Base-by-base conservation (phyloP, 2,113 vertebrate genomes). In the Brevimyrus niger region DNA sequence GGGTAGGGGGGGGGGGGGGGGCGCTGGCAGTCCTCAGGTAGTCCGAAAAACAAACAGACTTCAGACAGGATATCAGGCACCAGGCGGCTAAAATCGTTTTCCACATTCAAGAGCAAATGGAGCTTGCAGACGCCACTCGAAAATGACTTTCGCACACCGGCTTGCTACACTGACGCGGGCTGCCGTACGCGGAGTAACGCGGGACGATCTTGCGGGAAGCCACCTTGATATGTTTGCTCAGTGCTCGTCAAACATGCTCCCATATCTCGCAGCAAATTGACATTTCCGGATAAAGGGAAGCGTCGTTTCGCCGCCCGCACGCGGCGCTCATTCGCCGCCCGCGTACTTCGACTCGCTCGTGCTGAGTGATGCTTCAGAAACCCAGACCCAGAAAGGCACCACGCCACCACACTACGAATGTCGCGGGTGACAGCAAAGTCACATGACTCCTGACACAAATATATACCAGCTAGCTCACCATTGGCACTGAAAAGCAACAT, bases 221-320 rank as follows among this genome's bases (percentile, higher is more conserved):
- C 83, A 65, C 87, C 58, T 58, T 50, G 90, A 90, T 90, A 90
- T 90, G 91, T 80, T 76, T 48, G 1, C 31, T 61, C 89, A 90
- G 89, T 90, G 91, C 90, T 88, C 89, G 89, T 91, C 89, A 92
- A 91, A 93, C 92, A 76, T 8, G 69, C 31, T 35, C 69, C 69
- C 17, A 31, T 92, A 93, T 94, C 93, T 95, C 90, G 92, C 69
- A 55, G 89, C 55, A 91, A 93, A 93, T 91, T 90, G 90, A 90
- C 90, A 91, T 92, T 92, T 93, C 90, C 89, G 87, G 50, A 94
- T 90, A 91, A 93, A 91, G 93, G 90, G 87, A 35, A 35, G 91
- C 17, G 90, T 92, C 65, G 61, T 90, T 90, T 90, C 92, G 93
- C 92, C 94, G 90, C 92, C 89, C 88, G 90, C 58, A 23, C 7